Conservation (phyloP, 2,113 vertebrate genomes). For the Petroica traversi region DNA sequence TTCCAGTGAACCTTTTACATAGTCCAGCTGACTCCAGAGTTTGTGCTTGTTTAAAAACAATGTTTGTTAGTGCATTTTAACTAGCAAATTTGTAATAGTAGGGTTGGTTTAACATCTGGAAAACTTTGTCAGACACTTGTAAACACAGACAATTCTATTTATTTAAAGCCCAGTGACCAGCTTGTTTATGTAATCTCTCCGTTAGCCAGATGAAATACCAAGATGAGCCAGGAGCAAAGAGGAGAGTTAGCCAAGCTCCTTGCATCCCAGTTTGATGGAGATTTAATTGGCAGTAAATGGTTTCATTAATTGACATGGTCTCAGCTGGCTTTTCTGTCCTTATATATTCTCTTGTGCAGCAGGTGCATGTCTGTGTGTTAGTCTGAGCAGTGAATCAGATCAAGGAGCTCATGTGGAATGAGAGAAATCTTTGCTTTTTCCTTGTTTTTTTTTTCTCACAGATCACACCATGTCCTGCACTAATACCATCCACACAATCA, state of each 20-base stretch:
- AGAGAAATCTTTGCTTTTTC: not conserved
- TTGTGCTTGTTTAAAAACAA: not conserved
- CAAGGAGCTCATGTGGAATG: not conserved
- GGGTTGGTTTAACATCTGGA: constrained; percentile 1
- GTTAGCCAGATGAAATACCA: not conserved
- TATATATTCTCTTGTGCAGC: not conserved
- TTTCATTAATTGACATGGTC: not conserved
- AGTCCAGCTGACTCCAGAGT: not conserved
- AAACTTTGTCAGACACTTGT: constrained; percentile 2
- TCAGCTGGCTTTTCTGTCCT: not conserved
- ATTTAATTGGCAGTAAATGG: not conserved
- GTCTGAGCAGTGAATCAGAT: not conserved
- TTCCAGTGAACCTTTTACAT: not conserved
- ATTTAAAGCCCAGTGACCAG: not conserved
- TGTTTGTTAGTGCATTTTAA: not conserved
- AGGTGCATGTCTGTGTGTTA: not conserved
- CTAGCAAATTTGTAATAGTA: not conserved
- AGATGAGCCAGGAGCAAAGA: not conserved
- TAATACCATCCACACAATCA: not conserved
- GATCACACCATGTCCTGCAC: not conserved
- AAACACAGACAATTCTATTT: constrained; percentile 25
- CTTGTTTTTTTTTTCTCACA: not conserved
- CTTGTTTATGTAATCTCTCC: not conserved
- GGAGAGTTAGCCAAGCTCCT: not conserved
- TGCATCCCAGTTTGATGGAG: not conserved